phyloP scores from a whole-genome alignment of 2,888 invertebrate species.

The Euzophera pinguis region DNA sequence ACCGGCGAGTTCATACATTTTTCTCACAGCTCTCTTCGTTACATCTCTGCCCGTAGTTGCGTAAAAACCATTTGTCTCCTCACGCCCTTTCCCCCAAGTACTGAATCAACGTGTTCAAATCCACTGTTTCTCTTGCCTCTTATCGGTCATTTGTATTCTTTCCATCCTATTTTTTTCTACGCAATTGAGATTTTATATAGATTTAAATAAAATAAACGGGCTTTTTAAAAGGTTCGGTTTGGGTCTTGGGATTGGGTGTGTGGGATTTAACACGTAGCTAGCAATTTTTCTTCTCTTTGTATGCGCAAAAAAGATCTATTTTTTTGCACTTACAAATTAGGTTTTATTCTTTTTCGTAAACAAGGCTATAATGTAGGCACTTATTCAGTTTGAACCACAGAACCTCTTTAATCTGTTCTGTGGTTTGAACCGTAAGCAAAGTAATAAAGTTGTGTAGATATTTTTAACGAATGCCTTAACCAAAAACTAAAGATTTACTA shows the following conservation, averaged over 20 bases:
- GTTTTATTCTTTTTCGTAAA: too few species aligned
- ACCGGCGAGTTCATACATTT: slow-evolving; percentile 32
- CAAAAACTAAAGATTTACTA: too few species aligned
- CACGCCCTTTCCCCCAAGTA: slow-evolving; percentile 34
- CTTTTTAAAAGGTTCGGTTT: slow-evolving; percentile 4
- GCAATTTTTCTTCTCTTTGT: neutral
- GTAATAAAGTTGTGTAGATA: too few species aligned
- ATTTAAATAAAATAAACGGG: slow-evolving; percentile 14
- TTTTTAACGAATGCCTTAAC: too few species aligned
- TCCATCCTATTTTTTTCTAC: slow-evolving; percentile 34
- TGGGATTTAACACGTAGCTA: neutral
- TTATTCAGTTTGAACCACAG: too few species aligned
- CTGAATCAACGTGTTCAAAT: slow-evolving; percentile 47
- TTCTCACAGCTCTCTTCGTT: slow-evolving; percentile 35
- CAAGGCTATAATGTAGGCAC: too few species aligned
- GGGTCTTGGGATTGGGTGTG: neutral
- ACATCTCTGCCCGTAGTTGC: slow-evolving; percentile 41
- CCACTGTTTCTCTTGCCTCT: slow-evolving; percentile 39
- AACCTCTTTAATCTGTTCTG: too few species aligned
- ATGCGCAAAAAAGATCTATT: neutral
- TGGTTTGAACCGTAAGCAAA: too few species aligned
- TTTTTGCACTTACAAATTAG: too few species aligned
- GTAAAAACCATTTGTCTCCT: slow-evolving; percentile 46
- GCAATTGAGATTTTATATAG: slow-evolving; percentile 17
- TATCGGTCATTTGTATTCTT: slow-evolving; percentile 49